These are phyloP conservation scores for Rhopalosiphum padi DNA, from an alignment of 1,140 invertebrate species.

Conservation along the genomic window DNA sequence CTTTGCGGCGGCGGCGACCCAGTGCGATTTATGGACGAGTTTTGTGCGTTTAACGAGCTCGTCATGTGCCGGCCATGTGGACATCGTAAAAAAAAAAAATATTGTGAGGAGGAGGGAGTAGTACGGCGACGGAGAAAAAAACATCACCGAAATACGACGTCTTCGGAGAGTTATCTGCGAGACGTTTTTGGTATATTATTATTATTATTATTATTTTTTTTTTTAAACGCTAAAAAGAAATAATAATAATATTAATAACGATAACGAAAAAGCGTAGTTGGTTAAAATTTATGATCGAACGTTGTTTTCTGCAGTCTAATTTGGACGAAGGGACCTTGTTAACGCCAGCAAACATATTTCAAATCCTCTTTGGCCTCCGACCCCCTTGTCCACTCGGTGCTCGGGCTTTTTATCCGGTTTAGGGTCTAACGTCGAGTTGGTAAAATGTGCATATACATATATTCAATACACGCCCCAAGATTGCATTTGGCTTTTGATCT, in stretches of 20 bases:
- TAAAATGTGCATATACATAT: background rate
- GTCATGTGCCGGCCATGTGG: conserved; percentile 55
- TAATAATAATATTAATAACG: conserved; percentile 23
- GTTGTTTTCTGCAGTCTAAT: conserved; percentile 33
- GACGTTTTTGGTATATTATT: conserved; percentile 8
- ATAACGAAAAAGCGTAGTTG: background rate
- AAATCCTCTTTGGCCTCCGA: background rate
- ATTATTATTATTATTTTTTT: background rate
- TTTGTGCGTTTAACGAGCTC: conserved; percentile 55
- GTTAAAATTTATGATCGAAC: conserved; percentile 38
- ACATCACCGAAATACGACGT: background rate
- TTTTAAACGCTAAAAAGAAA: background rate
- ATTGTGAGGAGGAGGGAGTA: background rate
- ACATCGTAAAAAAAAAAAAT: conserved; percentile 38
- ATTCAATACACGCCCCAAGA: background rate
- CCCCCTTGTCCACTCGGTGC: background rate
- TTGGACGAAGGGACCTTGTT: conserved; percentile 41
- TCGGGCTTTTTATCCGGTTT: conserved; percentile 24
- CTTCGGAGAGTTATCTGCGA: conserved; percentile 21
- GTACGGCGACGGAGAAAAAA: background rate
- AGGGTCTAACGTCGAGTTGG: background rate
- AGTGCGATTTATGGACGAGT: conserved; percentile 56
- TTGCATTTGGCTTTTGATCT: conserved; percentile 20
- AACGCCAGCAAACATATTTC: conserved; percentile 42
- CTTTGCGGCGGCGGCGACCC: conserved; percentile 3